Conservation (phyloP, 1,140 invertebrate species). For the Sitobion miscanthi region DNA sequence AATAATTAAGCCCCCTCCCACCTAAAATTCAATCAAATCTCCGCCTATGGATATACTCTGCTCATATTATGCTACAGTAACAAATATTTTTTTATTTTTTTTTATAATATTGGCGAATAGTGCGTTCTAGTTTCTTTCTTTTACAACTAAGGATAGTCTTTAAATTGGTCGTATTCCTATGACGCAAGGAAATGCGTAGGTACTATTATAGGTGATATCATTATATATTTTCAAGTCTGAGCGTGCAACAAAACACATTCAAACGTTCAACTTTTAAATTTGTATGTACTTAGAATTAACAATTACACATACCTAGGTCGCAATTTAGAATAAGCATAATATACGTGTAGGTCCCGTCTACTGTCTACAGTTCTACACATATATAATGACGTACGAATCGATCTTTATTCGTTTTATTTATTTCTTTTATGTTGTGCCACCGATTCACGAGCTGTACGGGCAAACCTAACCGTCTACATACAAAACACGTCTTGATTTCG, state of each 20-base stretch:
- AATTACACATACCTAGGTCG: too few species aligned
- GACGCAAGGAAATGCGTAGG: neutral
- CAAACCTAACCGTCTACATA: neutral
- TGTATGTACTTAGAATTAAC: too few species aligned
- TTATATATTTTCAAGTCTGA: neutral
- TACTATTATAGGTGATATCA: neutral
- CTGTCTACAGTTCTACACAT: too few species aligned
- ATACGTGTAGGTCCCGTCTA: neutral
- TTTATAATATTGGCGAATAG: neutral
- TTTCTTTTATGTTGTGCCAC: neutral
- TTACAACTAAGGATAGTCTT: neutral
- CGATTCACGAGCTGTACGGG: neutral
- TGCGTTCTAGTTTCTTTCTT: neutral
- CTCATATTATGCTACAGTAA: neutral
- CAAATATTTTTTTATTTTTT: neutral
- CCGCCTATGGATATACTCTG: too few species aligned
- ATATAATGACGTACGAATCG: neutral
- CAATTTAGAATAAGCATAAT: neutral
- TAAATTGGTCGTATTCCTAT: neutral
- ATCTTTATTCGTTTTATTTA: neutral
- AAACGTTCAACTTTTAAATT: neutral
- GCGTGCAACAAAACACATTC: neutral
- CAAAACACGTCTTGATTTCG: neutral
- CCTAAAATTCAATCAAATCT: too few species aligned
- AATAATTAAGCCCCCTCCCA: too few species aligned